These are phyloP conservation scores for Rachycentron canadum DNA, from an alignment of 2,797 vertebrate species.

Conservation along the genomic window DNA sequence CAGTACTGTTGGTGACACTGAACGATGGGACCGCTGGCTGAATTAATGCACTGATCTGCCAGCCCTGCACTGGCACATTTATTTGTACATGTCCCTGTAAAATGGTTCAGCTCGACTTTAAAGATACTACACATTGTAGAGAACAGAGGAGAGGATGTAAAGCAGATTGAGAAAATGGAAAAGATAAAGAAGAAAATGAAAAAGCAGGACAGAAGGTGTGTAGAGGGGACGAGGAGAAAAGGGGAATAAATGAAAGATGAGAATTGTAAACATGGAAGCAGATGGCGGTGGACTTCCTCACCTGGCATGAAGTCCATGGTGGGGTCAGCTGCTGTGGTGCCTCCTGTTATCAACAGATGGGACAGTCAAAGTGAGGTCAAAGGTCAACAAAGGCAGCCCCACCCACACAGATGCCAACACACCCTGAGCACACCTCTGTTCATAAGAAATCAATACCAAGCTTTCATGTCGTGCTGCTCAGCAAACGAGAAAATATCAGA, in stretches of 20 bases:
- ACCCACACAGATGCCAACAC: slow-evolving; percentile 58
- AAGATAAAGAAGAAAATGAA: not conserved
- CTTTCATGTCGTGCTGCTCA: not conserved
- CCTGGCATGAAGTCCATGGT: slow-evolving; percentile 74
- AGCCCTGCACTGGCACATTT: not conserved
- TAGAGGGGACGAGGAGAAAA: not conserved
- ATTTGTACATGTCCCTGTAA: slow-evolving; percentile 3
- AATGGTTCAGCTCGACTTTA: slow-evolving; percentile 3
- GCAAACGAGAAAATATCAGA: not conserved
- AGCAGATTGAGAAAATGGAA: not conserved
- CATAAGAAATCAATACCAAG: not conserved
- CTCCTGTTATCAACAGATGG: slow-evolving; percentile 72
- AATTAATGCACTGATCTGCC: slow-evolving; percentile 26
- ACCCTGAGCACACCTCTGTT: slow-evolving; percentile 9
- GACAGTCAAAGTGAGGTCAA: slow-evolving; percentile 62
- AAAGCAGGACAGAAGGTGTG: not conserved
- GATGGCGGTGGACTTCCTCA: slow-evolving; percentile 60
- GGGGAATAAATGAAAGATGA: not conserved
- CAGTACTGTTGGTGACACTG: slow-evolving; percentile 28
- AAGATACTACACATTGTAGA: not conserved
- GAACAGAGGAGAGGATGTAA: not conserved
- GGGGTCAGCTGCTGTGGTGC: slow-evolving; percentile 44
- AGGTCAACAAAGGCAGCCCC: slow-evolving; percentile 47
- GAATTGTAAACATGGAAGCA: slow-evolving; percentile 30
- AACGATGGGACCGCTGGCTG: slow-evolving; percentile 31